phyloP scores from a whole-genome alignment of 2,797 vertebrate genomes.

The Pterois miles region DNA sequence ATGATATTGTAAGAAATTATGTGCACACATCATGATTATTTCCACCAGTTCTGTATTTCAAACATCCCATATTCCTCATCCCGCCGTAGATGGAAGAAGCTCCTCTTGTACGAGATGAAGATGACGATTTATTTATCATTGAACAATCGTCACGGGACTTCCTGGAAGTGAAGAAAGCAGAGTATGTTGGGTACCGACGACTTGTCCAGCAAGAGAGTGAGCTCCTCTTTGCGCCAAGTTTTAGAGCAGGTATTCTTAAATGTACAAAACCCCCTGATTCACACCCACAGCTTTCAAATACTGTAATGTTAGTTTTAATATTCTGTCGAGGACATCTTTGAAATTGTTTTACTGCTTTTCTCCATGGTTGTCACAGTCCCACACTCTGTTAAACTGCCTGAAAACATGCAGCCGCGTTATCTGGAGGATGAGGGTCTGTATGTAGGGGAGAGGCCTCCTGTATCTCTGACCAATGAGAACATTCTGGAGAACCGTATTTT shows the following conservation, averaged over 20 bases:
- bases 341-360: not conserved
- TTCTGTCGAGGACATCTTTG: not conserved
- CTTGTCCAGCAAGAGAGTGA: conserved; percentile 82
- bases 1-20: not conserved
- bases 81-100: conserved; percentile 85
- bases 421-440: conserved; percentile 97
- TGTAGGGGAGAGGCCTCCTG: conserved; percentile 86
- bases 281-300: no score
- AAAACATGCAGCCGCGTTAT: conserved; percentile 90
- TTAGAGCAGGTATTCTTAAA: conserved; percentile 79
- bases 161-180: conserved; percentile 83
- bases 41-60: not conserved
- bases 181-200: conserved; percentile 82
- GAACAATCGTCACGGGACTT: conserved; percentile 84
- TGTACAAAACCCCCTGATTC: not conserved
- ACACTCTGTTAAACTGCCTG: conserved; percentile 87
- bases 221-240: conserved; percentile 90
- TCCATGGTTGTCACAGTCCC: conserved; percentile 81
- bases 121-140: conserved; percentile 84
- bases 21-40: not conserved
- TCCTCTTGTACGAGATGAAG: conserved; percentile 75
- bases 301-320: not conserved
- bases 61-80: not conserved
- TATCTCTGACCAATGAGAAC: conserved; percentile 88
- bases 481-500: conserved; percentile 94